Percentiles rank a stretch among this genome's conserved stretches.
phyloP scores from a whole-genome alignment of 2,797 vertebrate genomes.

The Leptatherina wallacei region DNA sequence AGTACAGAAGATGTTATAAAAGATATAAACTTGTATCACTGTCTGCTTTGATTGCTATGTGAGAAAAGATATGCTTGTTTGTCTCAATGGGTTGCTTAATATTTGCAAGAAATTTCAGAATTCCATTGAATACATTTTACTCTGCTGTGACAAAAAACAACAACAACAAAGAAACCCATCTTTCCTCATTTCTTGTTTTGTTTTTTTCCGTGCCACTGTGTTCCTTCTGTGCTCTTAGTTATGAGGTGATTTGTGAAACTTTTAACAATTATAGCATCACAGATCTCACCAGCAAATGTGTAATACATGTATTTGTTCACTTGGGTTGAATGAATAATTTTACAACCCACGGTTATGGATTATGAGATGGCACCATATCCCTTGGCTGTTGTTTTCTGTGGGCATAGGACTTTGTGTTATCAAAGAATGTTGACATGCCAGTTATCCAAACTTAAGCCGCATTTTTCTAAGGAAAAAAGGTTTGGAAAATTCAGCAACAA shows the following conservation, averaged over 20 bases:
- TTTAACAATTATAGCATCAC: neutral
- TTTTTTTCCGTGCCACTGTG: neutral
- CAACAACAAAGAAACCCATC: no score
- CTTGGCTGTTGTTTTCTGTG: no score
- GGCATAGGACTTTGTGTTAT: no score
- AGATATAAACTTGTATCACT: neutral
- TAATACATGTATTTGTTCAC: no score
- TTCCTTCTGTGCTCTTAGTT: neutral
- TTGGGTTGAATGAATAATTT: no score
- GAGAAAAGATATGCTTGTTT: neutral
- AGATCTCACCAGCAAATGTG: neutral
- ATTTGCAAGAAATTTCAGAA: neutral
- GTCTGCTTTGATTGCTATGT: neutral
- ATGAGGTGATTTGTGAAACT: neutral
- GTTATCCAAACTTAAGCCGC: no score
- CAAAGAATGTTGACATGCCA: no score
- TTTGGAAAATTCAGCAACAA: no score
- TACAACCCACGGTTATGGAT: no score
- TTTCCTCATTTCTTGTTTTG: neutral
- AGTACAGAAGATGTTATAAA: neutral
- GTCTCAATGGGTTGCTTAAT: slow-evolving; percentile 2
- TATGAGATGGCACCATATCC: no score
- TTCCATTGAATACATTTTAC: neutral
- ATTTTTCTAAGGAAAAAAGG: no score
- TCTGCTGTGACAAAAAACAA: neutral